Conservation (phyloP, 2,797 vertebrate species). For the Phalanger gymnotis region DNA sequence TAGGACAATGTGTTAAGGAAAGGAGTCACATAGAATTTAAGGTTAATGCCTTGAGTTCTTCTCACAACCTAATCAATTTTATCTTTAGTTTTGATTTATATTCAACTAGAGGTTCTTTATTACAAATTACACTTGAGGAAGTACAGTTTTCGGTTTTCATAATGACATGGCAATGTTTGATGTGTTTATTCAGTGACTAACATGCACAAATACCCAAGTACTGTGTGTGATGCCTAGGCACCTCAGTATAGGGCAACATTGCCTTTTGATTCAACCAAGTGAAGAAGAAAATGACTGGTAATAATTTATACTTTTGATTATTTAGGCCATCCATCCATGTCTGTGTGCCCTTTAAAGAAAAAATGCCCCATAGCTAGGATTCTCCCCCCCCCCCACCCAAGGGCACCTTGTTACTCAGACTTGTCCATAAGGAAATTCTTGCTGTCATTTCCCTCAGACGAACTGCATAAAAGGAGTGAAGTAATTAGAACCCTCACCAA, state of each 20-base stretch:
- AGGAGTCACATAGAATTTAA: not conserved
- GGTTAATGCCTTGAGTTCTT: not conserved
- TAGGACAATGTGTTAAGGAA: not conserved
- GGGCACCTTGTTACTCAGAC: not conserved
- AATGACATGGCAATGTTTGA: not conserved
- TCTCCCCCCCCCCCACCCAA: not conserved
- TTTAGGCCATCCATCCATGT: not conserved
- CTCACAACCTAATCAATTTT: not conserved
- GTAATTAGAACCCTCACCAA: slow-evolving; percentile 88
- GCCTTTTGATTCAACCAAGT: not conserved
- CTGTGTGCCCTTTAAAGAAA: not conserved
- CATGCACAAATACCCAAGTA: not conserved
- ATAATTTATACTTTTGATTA: not conserved
- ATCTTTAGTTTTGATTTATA: not conserved
- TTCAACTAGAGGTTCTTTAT: not conserved
- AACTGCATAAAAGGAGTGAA: slow-evolving; percentile 90
- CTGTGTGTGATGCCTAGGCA: not conserved
- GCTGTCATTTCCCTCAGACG: slow-evolving; percentile 84
- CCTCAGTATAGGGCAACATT: not conserved
- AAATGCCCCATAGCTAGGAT: not conserved
- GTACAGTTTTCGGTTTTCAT: not conserved
- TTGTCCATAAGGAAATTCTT: not conserved
- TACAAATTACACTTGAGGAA: not conserved
- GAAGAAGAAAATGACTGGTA: not conserved
- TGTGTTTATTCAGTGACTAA: not conserved